A percentile compares a stretch with the other conserved stretches of the same genome.
phyloP scores from a whole-genome alignment of 1,140 invertebrate genomes.

The Chelonus insularis region DNA sequence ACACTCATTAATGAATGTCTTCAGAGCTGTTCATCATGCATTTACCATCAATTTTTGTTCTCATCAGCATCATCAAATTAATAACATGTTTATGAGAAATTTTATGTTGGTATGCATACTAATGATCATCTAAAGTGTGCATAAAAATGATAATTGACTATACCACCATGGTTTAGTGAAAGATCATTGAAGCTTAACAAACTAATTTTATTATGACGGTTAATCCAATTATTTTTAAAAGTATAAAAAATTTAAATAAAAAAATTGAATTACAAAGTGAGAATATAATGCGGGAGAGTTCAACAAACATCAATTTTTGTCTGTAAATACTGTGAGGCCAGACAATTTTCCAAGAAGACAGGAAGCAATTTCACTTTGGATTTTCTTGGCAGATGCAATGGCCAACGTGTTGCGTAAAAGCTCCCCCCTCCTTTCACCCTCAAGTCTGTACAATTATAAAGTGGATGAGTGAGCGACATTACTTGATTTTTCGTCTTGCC shows the following conservation, averaged over 20 bases:
- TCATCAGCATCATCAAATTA: not conserved
- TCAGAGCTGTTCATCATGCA: not conserved
- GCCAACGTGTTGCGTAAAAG: constrained; percentile 23
- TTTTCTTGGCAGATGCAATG: constrained; percentile 41
- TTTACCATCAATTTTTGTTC: constrained; percentile 3
- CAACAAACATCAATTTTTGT: constrained; percentile 5
- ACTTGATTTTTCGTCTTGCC: constrained; percentile 4
- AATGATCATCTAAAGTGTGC: not conserved
- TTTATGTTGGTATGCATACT: constrained; percentile 1
- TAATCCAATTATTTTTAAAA: not conserved
- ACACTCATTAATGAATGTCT: constrained; percentile 4
- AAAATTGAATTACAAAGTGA: not conserved
- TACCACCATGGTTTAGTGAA: too few relatives aligned
- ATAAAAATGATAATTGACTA: too few relatives aligned
- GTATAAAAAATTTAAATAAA: not conserved
- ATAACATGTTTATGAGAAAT: not conserved
- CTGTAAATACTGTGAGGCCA: constrained; percentile 19
- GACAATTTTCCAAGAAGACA: constrained; percentile 42
- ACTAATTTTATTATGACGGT: too few relatives aligned
- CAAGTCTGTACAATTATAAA: constrained; percentile 1
- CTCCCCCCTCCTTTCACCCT: not conserved
- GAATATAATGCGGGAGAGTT: not conserved
- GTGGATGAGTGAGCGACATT: constrained; percentile 9
- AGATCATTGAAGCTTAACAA: too few relatives aligned
- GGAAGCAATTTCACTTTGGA: constrained; percentile 35